A percentile compares a stretch with the other conserved stretches of the same genome.
Evolutionary conservation across 2,888 invertebrate genomes (phyloP).

Genomic region (Cordylochernes scorpioides): DNA sequence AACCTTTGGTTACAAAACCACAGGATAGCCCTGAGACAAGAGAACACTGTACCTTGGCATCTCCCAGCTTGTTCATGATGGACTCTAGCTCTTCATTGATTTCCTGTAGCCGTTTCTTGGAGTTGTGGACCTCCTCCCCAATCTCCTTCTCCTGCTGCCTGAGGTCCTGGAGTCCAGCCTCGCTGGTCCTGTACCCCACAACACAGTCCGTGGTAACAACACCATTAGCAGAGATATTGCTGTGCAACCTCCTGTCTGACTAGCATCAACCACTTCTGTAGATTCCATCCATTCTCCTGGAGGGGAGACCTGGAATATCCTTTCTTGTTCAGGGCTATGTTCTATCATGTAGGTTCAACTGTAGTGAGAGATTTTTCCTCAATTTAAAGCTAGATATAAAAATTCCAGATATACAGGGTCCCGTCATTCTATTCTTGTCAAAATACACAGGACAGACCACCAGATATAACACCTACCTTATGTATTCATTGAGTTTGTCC

Average conservation of each 20-base stretch:
- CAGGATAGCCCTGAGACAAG: too few species aligned
- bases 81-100: conserved; percentile 59
- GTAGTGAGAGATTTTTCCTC: neutral
- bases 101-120: conserved; percentile 41
- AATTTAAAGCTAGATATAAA: too few species aligned
- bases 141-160: conserved; percentile 52
- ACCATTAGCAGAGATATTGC: neutral
- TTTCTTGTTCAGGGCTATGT: too few species aligned
- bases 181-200: conserved; percentile 36
- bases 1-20: too few species aligned
- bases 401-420: too few species aligned
- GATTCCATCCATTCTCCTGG: too few species aligned
- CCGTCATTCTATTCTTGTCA: too few species aligned
- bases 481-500: conserved; percentile 80
- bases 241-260: too few species aligned
- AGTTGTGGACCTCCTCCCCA: conserved; percentile 63
- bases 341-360: too few species aligned
- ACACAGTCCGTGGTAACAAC: conserved; percentile 1
- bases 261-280: too few species aligned
- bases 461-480: conserved; percentile 26
- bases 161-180: conserved; percentile 35
- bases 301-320: too few species aligned
- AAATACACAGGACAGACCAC: conserved; percentile 1
- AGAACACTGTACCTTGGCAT: conserved; percentile 65
- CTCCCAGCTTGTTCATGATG: conserved; percentile 65